Percentiles rank a stretch among this genome's conserved stretches.
phyloP scores from a whole-genome alignment of 2,797 vertebrate genomes.

The Orientallactaga sibirica region DNA sequence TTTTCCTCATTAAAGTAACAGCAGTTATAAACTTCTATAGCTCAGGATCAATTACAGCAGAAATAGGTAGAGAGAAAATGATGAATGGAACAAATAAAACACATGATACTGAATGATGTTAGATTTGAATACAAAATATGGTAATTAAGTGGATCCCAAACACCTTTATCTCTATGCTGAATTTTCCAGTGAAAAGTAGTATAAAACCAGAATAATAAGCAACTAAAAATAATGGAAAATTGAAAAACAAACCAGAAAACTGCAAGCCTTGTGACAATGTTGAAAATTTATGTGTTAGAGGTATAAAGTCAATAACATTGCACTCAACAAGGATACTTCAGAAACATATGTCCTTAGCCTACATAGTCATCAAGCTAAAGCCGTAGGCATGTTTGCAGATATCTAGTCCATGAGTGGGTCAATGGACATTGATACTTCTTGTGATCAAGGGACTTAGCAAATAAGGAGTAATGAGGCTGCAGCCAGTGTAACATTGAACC shows the following conservation, averaged over 20 bases:
- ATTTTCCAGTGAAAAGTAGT: not conserved
- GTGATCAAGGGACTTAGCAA: too few relatives aligned
- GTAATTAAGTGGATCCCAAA: not conserved
- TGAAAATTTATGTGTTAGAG: not conserved
- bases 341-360: not conserved
- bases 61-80: not conserved
- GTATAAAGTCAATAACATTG: not conserved
- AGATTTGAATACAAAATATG: not conserved
- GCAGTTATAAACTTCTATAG: not conserved
- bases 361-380: not conserved
- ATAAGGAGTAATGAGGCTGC: not conserved
- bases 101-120: not conserved
- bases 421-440: rapidly evolving
- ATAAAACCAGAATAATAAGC: not conserved
- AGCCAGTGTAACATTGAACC: not conserved
- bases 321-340: not conserved
- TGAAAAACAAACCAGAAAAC: not conserved
- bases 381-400: not conserved
- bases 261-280: not conserved
- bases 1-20: not conserved
- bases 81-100: not conserved
- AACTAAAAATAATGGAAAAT: not conserved
- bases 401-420: not conserved
- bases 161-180: not conserved
- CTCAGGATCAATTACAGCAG: not conserved